phyloP scores from a whole-genome alignment of 2,888 invertebrate genomes.

The Pyrrhia umbra region DNA sequence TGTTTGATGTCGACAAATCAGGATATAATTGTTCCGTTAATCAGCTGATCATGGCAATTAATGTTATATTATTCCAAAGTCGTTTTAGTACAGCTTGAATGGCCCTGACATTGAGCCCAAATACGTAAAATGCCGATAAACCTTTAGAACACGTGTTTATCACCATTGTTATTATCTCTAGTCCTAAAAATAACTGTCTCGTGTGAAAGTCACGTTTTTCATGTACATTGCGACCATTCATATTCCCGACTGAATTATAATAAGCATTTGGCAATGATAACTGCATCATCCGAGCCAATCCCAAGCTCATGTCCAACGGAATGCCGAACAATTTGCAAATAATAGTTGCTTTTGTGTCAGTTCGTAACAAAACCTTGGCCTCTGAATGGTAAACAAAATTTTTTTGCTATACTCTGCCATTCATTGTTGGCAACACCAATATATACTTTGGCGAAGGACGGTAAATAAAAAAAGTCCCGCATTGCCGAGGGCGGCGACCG shows the following conservation, averaged over 20 bases:
- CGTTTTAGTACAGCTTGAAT: neutral
- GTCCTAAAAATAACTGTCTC: slow-evolving; percentile 31
- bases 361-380: slow-evolving; percentile 60
- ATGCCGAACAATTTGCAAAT: slow-evolving; percentile 53
- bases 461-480: slow-evolving; percentile 36
- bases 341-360: slow-evolving; percentile 49
- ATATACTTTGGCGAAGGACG: neutral
- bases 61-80: neutral
- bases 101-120: neutral
- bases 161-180: slow-evolving; percentile 19
- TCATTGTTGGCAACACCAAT: slow-evolving; percentile 41
- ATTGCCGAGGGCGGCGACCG: slow-evolving; percentile 59
- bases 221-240: neutral
- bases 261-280: slow-evolving; percentile 43
- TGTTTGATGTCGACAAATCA: slow-evolving; percentile 26
- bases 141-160: neutral
- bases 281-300: slow-evolving; percentile 27
- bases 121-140: neutral
- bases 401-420: slow-evolving; percentile 47
- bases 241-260: slow-evolving; percentile 25
- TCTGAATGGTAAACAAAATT: slow-evolving; percentile 53
- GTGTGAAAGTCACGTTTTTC: slow-evolving; percentile 44
- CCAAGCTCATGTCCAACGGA: slow-evolving; percentile 20
- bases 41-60: neutral
- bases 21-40: slow-evolving; percentile 3